Percentiles rank a stretch among this genome's conserved stretches.
Conservation (phyloP, 2,113 vertebrate species). For the Pyrgilauda ruficollis region DNA sequence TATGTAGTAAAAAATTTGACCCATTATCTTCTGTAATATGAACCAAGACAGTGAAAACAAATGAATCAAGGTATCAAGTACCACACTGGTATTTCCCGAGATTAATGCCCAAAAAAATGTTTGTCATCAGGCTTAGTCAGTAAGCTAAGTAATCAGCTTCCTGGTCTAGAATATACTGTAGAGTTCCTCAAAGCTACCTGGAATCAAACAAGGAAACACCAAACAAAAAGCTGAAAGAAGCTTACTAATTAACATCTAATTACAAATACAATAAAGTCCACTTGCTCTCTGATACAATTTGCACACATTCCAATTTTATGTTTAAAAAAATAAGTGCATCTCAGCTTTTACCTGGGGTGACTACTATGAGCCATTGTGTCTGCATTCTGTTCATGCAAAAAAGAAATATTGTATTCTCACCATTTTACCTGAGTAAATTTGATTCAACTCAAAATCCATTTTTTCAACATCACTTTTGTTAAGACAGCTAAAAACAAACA, state of each 20-base stretch:
- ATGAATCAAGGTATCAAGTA: slow-evolving; percentile 12
- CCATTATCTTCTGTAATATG: background rate
- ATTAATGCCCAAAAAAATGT: background rate
- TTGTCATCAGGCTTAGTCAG: background rate
- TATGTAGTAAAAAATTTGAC: background rate
- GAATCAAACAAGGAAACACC: background rate
- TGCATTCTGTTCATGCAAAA: background rate
- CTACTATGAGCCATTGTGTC: accelerated
- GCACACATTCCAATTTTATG: background rate
- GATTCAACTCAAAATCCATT: background rate
- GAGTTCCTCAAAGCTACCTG: background rate
- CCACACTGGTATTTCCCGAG: background rate
- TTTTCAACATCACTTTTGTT: background rate
- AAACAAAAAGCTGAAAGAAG: background rate
- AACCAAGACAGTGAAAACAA: background rate
- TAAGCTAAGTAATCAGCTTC: background rate
- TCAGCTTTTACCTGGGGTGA: background rate
- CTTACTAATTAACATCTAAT: background rate
- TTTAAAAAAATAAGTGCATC: background rate
- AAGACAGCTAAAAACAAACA: background rate
- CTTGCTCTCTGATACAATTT: background rate
- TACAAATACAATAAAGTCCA: background rate
- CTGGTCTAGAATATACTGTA: background rate
- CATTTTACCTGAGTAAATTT: background rate
- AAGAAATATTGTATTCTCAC: background rate